These are phyloP conservation scores for Siderastrea radians DNA, from an alignment of 92 coral and sea anemone genomes.

Conservation along the genomic window DNA sequence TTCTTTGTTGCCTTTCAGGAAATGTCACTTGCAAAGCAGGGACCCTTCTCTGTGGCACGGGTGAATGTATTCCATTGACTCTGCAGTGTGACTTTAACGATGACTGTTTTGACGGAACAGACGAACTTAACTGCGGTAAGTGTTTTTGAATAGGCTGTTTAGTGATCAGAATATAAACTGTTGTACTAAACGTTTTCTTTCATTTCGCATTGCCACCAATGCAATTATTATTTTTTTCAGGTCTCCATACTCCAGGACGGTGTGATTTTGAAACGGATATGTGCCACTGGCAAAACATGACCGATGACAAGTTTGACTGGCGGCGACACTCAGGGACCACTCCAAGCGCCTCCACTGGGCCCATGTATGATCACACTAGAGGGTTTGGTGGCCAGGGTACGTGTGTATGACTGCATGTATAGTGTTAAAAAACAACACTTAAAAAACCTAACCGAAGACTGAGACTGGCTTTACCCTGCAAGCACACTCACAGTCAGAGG, in stretches of 20 bases:
- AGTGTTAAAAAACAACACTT: too few relatives aligned
- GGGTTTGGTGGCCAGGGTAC: slow-evolving; percentile 77
- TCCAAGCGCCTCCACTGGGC: slow-evolving; percentile 78
- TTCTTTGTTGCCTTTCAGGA: slow-evolving; percentile 34
- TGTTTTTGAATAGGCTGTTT: background rate
- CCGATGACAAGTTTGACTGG: slow-evolving; percentile 90
- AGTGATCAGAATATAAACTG: background rate
- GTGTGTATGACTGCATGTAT: background rate
- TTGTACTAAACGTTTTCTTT: too few relatives aligned
- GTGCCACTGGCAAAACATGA: slow-evolving; percentile 87
- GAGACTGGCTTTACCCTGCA: too few relatives aligned
- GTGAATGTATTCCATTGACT: slow-evolving; percentile 76
- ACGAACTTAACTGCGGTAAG: slow-evolving; percentile 87
- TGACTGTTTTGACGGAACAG: slow-evolving; percentile 84
- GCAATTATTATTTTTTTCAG: slow-evolving; percentile 20
- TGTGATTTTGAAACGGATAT: slow-evolving; percentile 84
- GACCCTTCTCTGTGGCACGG: slow-evolving; percentile 72
- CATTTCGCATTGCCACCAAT: background rate
- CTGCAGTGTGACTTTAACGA: slow-evolving; percentile 75
- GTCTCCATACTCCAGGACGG: slow-evolving; percentile 76
- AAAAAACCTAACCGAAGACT: too few relatives aligned
- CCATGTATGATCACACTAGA: slow-evolving; percentile 85
- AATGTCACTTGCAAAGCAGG: slow-evolving; percentile 65
- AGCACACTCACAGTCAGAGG: too few relatives aligned
- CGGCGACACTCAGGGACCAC: slow-evolving; percentile 67